Conservation (phyloP, 1,140 invertebrate genomes). For the Ceratina calcarata region DNA sequence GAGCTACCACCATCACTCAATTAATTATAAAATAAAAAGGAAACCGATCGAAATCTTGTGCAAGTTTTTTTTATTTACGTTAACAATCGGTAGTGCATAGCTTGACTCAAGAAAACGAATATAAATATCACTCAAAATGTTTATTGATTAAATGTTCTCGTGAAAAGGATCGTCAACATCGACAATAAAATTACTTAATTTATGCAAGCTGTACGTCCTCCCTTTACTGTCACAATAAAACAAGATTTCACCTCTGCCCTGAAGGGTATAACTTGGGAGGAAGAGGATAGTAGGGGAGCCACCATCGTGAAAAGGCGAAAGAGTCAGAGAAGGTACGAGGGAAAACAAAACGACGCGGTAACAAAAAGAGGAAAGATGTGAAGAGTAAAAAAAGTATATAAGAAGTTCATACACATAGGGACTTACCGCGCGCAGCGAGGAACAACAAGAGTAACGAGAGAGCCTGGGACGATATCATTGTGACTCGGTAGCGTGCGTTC, state of each 20-base stretch:
- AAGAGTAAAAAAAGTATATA: constrained; percentile 15
- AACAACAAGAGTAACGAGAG: constrained; percentile 72
- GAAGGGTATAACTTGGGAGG: not conserved
- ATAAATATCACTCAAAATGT: not conserved
- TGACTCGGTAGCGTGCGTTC: constrained; percentile 33
- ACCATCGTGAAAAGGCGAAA: not conserved
- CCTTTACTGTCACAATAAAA: constrained; percentile 4
- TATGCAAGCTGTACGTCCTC: not conserved
- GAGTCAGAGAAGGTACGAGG: constrained; percentile 7
- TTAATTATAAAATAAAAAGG: not conserved
- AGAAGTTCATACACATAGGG: constrained; percentile 5
- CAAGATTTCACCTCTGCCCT: not conserved
- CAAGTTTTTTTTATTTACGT: not conserved
- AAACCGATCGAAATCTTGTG: not conserved
- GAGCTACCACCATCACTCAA: not conserved
- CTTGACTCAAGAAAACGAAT: not conserved
- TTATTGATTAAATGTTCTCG: too few species aligned
- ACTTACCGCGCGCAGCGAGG: constrained; percentile 74
- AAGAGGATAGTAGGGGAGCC: not conserved
- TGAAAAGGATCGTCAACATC: not conserved
- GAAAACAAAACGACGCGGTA: not conserved
- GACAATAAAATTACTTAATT: not conserved
- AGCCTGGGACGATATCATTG: constrained; percentile 70
- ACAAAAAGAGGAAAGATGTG: not conserved
- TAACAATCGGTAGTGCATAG: not conserved